Conservation (phyloP, 1,140 invertebrate genomes). For the Neuroterus valhalla region DNA sequence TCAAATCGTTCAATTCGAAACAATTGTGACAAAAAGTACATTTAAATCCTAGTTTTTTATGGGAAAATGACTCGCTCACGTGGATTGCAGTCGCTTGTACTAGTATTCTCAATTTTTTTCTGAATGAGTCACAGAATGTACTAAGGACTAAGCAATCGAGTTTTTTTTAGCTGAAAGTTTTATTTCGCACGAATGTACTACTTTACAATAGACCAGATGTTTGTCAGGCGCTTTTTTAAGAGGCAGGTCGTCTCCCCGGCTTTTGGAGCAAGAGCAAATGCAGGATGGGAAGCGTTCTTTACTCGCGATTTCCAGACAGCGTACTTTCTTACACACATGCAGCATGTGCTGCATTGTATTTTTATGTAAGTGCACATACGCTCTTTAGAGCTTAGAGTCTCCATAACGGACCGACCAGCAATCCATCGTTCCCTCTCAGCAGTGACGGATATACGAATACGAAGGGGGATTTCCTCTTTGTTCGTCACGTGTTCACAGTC, state of each 20-base stretch:
- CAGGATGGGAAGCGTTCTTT: constrained; percentile 27
- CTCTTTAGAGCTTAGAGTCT: constrained; percentile 35
- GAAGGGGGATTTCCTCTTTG: constrained; percentile 32
- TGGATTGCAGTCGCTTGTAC: too few relatives aligned
- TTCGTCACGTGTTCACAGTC: constrained; percentile 32
- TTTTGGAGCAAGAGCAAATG: constrained; percentile 21
- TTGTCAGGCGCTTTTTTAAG: constrained; percentile 28
- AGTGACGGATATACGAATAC: constrained; percentile 31
- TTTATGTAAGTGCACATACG: constrained; percentile 14
- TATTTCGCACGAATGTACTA: neutral
- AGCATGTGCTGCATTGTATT: constrained; percentile 13
- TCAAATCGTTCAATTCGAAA: too few relatives aligned
- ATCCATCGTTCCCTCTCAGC: constrained; percentile 23
- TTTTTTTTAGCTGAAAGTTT: neutral
- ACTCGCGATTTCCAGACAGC: constrained; percentile 35
- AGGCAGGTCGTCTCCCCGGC: constrained; percentile 40
- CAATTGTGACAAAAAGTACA: too few relatives aligned
- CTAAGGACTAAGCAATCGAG: neutral
- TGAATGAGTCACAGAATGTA: neutral
- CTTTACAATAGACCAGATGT: constrained; percentile 28
- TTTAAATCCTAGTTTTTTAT: too few relatives aligned
- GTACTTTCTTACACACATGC: constrained; percentile 10
- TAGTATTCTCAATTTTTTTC: neutral
- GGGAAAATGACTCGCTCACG: too few relatives aligned
- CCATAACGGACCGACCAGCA: constrained; percentile 46